phyloP scores from a whole-genome alignment of 1,140 invertebrate species.

The Calephelis nemesis region DNA sequence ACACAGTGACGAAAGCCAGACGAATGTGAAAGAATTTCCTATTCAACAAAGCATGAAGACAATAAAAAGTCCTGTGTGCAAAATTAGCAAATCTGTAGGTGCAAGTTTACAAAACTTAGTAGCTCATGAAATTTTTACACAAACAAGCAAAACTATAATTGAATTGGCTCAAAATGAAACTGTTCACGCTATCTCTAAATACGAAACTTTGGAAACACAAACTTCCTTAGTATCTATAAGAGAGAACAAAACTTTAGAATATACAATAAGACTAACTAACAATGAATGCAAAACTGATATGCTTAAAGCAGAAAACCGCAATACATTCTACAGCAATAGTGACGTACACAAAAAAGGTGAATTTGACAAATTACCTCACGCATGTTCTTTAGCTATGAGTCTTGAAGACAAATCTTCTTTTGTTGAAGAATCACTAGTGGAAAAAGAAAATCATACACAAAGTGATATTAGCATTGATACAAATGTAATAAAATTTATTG shows the following conservation, averaged over 20 bases:
- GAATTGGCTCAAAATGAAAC: constrained; percentile 48
- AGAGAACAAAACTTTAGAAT: constrained; percentile 53
- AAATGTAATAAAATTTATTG: constrained; percentile 37
- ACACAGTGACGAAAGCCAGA: constrained; percentile 31
- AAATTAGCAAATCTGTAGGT: constrained; percentile 33
- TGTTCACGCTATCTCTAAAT: constrained; percentile 26
- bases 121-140: constrained; percentile 61
- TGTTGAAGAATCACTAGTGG: constrained; percentile 33
- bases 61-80: constrained; percentile 17
- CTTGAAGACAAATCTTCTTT: constrained; percentile 49
- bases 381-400: constrained; percentile 27
- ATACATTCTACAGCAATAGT: neutral
- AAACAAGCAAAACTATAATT: constrained; percentile 72
- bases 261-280: constrained; percentile 37
- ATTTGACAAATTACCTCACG: neutral
- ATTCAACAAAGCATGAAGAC: constrained; percentile 19
- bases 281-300: neutral
- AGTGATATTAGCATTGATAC: constrained; percentile 35
- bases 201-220: constrained; percentile 56
- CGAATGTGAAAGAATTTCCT: constrained; percentile 35
- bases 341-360: neutral
- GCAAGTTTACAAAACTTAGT: constrained; percentile 37
- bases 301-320: neutral
- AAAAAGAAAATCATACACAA: constrained; percentile 30
- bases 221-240: constrained; percentile 59